Conservation (phyloP, 1,140 invertebrate genomes). For the Solenopsis fugax region DNA sequence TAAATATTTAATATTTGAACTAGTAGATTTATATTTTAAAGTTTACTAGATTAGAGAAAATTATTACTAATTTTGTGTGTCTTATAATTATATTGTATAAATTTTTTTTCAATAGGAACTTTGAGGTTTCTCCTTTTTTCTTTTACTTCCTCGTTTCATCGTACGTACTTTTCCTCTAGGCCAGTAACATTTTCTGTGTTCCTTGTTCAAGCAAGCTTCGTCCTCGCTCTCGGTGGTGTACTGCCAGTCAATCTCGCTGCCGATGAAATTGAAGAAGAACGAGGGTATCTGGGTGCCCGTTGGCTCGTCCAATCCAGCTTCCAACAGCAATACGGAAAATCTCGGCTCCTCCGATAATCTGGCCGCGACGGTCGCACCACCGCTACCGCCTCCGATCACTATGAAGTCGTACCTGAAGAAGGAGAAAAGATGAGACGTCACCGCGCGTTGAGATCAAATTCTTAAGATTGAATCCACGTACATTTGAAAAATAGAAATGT, state of each 20-base stretch:
- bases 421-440: neutral
- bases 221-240: constrained; percentile 95
- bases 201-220: constrained; percentile 92
- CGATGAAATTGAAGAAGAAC: constrained; percentile 94
- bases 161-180: constrained; percentile 92
- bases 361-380: constrained; percentile 93
- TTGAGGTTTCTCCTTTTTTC: neutral
- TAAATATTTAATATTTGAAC: neutral
- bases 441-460: neutral
- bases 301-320: constrained; percentile 93
- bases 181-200: constrained; percentile 92
- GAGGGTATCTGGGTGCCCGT: constrained; percentile 94
- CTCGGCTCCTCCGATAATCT: constrained; percentile 92
- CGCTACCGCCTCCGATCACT: constrained; percentile 95
- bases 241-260: constrained; percentile 94
- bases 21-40: neutral
- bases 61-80: neutral
- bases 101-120: no score
- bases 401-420: constrained; percentile 92
- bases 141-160: neutral
- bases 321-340: constrained; percentile 93
- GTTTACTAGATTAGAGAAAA: neutral
- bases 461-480: neutral
- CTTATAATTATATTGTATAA: neutral
- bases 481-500: neutral